A percentile compares a stretch with the other conserved stretches of the same genome.
Evolutionary conservation across 30 jellyfish, hydroid and myxozoan genomes (phyloP).

Genomic region (Rhopilema esculentum): DNA sequence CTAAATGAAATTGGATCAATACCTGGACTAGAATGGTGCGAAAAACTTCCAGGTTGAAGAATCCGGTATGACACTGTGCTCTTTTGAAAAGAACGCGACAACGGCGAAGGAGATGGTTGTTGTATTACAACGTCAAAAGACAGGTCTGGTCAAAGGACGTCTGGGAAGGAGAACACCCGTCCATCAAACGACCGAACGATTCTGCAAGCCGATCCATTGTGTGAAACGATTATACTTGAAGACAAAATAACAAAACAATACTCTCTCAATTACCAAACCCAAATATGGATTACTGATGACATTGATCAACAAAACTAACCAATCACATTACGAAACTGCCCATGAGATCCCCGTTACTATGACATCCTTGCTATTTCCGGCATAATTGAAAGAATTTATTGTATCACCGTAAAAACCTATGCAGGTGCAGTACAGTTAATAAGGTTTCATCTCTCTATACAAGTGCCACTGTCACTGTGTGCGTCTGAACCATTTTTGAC

Average conservation of each 20-base stretch:
- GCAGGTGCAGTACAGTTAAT: constrained; percentile 70
- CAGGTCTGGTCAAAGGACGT: constrained; percentile 48
- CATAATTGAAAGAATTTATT: constrained; percentile 67
- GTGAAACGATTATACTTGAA: constrained; percentile 51
- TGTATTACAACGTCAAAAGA: constrained; percentile 35
- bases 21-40: constrained; percentile 4
- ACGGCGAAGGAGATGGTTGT: constrained; percentile 60
- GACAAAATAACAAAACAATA: constrained; percentile 70
- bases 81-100: constrained; percentile 25
- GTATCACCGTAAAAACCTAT: constrained; percentile 60
- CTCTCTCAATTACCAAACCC: constrained; percentile 82
- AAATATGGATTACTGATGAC: constrained; percentile 71
- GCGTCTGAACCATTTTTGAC: background rate
- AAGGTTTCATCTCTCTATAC: constrained; percentile 7
- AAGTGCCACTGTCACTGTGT: background rate
- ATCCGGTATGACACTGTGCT: constrained; percentile 48
- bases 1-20: background rate
- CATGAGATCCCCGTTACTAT: constrained; percentile 73
- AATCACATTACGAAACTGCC: constrained; percentile 66
- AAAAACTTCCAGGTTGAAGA: constrained; percentile 24
- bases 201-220: constrained; percentile 59
- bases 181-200: constrained; percentile 37
- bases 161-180: constrained; percentile 58
- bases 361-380: constrained; percentile 76
- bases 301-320: constrained; percentile 67